Percentiles rank a stretch among this genome's conserved stretches.
phyloP scores from a whole-genome alignment of 2,797 vertebrate species.

The Threskiornis aethiopicus region DNA sequence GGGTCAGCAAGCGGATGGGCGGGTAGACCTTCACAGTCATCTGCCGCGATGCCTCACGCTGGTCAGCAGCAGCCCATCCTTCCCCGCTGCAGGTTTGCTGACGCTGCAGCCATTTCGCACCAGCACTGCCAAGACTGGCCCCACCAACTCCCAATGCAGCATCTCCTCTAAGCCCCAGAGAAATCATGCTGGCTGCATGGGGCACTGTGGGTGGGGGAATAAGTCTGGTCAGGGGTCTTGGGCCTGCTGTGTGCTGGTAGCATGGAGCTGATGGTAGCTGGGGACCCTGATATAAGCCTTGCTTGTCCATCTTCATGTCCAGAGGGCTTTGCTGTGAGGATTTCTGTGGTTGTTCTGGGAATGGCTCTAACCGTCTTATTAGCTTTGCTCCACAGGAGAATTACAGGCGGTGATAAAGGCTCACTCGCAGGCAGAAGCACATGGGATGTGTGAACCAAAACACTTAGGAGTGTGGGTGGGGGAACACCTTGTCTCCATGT shows the following conservation, averaged over 20 bases:
- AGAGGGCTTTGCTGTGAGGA: neutral
- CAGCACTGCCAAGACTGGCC: neutral
- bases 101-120: neutral
- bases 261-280: neutral
- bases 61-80: neutral
- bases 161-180: neutral
- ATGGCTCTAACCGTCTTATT: neutral
- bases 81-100: neutral
- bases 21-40: neutral
- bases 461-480: neutral
- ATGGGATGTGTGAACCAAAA: neutral
- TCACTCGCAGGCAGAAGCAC: neutral
- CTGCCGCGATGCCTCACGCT: fast-evolving
- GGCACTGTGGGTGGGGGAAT: neutral
- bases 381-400: neutral
- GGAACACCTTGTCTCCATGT: neutral
- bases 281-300: neutral
- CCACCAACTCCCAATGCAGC: neutral
- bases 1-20: neutral
- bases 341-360: neutral
- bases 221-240: neutral
- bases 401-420: neutral
- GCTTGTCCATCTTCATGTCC: neutral
- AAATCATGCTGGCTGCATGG: neutral
- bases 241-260: neutral